Percentiles rank a stretch among this genome's conserved stretches.
Conservation (phyloP, 2,888 invertebrate genomes). For the Sinopyrophorus schimmeli region DNA sequence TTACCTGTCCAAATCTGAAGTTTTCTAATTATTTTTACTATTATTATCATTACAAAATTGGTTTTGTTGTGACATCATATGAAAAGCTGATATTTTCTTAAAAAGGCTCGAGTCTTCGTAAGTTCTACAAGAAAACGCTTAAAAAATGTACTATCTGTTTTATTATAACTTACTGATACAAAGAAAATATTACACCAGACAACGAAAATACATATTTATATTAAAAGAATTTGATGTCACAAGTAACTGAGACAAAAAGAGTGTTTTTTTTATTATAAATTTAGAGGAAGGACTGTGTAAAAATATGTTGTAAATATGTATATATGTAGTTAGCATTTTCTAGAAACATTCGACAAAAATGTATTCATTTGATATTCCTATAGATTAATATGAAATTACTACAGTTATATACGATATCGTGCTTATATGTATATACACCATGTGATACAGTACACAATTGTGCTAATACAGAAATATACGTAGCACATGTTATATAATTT, state of each 20-base stretch:
- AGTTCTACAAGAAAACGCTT: too few relatives aligned
- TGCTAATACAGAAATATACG: constrained; percentile 24
- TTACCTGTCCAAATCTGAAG: too few relatives aligned
- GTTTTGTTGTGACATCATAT: too few relatives aligned
- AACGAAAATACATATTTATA: constrained; percentile 7
- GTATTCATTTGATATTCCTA: constrained; percentile 7
- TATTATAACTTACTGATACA: constrained; percentile 20
- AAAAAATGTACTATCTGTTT: too few relatives aligned
- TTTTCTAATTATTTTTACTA: too few relatives aligned
- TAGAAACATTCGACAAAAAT: constrained; percentile 14
- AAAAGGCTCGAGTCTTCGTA: too few relatives aligned
- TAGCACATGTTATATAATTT: constrained; percentile 21
- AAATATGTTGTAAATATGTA: constrained; percentile 23
- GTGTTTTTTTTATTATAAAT: constrained; percentile 18
- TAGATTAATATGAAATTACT: constrained; percentile 17
- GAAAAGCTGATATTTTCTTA: too few relatives aligned
- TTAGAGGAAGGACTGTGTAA: constrained; percentile 24
- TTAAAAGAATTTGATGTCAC: background rate
- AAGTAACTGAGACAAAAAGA: constrained; percentile 6
- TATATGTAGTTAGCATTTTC: constrained; percentile 20
- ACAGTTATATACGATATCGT: constrained; percentile 21
- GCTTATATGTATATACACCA: constrained; percentile 22
- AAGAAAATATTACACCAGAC: constrained; percentile 25
- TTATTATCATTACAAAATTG: too few relatives aligned
- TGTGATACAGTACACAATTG: constrained; percentile 19